Evolutionary conservation across 2,797 vertebrate genomes (phyloP), one percentile per base, ranked within the genome.

Genomic region (Petrocephalus schoutedeni): DNA sequence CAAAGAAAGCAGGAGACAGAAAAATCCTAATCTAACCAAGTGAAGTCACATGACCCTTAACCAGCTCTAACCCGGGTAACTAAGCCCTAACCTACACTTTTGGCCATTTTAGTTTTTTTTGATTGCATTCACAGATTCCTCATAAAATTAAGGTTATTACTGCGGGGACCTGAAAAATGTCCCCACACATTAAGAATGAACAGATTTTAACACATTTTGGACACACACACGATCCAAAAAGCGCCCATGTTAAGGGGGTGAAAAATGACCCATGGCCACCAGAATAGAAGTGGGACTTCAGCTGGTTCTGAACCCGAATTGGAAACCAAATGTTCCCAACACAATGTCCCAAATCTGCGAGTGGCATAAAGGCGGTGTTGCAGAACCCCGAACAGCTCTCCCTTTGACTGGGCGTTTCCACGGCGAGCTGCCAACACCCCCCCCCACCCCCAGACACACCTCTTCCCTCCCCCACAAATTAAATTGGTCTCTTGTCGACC

Each of bases 401-500:
- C 54, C 64, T 28, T 71, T 36, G 28, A 12, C 28, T 36, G 61
- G 51, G 82, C 49, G 51, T 53, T 49, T 23, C 49, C 21, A 16
- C 19, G n/a, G 49, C 10, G 16, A 56, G 36, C 74, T 80, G 74
- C 41, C 74, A 41, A 19, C 36, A 19, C 8, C 0, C 74, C 36
- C 16, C 51, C 84, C 8, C 45, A 45, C 36, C 86, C 94, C 92
- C 93, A 94, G 95, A 91, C 91, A 56, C 93, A 95, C 95, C 95
- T 61, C 59, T 61, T 23, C 59, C 93, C 96, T 95, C 94, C 95
- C 95, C 91, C 88, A 94, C 94, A 95, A 96, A 97, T 96, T 96
- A 96, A 96, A 96, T 96, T 96, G 94, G 95, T 95, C 93, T 94
- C 95, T 86, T 96, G 95, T 96, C 96, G 96, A 94, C 94, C 93